A percentile compares a stretch with the other conserved stretches of the same genome.
These are phyloP conservation scores for Platichthys stellatus DNA, from an alignment of 2,113 vertebrate species.

Conservation along the genomic window DNA sequence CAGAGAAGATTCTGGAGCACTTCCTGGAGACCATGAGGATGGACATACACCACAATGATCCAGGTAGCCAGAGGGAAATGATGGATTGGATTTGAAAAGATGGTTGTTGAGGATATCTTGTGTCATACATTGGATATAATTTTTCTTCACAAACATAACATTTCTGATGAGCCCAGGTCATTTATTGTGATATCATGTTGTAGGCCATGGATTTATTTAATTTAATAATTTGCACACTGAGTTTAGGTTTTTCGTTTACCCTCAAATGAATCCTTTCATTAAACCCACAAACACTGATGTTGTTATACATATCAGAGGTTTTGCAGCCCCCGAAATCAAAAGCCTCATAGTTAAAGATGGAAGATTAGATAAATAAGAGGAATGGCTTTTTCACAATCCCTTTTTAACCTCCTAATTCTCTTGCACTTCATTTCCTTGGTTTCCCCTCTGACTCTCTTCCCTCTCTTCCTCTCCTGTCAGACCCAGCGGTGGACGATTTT, in stretches of 20 bases:
- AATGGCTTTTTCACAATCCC: neutral
- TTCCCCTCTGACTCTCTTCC: conserved; percentile 12
- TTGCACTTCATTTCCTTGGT: neutral
- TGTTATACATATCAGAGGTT: neutral
- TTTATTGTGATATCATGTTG: neutral
- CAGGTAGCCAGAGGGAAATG: conserved; percentile 65
- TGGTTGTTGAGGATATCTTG: neutral
- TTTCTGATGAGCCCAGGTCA: neutral
- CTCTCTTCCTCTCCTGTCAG: conserved; percentile 71
- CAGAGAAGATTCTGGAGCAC: conserved; percentile 98
- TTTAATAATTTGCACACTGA: too few species aligned
- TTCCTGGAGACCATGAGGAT: conserved; percentile 97
- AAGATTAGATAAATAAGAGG: neutral
- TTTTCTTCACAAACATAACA: neutral
- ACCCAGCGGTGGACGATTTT: conserved; percentile 94
- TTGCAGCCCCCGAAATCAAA: neutral
- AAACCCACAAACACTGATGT: neutral
- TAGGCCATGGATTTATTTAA: neutral
- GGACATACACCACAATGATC: conserved; percentile 91
- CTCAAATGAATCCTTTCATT: too few species aligned
- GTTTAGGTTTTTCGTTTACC: too few species aligned
- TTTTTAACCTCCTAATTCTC: neutral
- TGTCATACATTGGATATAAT: neutral
- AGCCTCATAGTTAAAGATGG: neutral
- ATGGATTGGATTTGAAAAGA: neutral